Evolutionary conservation across 2,888 invertebrate species (phyloP), one percentile per base, ranked within the genome.

Genomic region (Muschampia staudingeri): DNA sequence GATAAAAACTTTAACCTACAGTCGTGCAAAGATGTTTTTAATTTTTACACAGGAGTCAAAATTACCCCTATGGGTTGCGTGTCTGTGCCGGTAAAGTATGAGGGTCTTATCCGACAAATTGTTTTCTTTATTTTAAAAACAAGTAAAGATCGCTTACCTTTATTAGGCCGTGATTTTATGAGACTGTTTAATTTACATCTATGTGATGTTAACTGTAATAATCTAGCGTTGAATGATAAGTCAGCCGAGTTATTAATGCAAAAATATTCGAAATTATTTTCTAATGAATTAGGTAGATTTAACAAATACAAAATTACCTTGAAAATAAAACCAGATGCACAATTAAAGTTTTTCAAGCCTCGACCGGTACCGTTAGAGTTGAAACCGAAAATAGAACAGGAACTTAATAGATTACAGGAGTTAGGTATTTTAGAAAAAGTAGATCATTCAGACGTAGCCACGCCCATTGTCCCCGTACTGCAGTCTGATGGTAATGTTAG

Each of bases 381-480:
- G n/a, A 82, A 78, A 72, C 34, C 69, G 1, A 86, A 86, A 73
- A 83, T 86, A 5, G 83, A 86, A 61, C n/a, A 78, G 2, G 82
- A 83, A 72, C 48, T 86, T 25, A n/a, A 85, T 1, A 67, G 82
- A 19, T 77, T 86, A 16, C 9, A 82, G n/a, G 72, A 78, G 6
- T 81, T 84, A 78, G 86, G 82, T 56, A 82, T 82, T 76, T 52
- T 84, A 40, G 86, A 84, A 44, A 79, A 76, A 61, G 37, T 84
- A 9, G 82, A 85, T 14, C 69, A 81, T 67, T 67, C 86, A 0
- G 83, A 83, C 9, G 30, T 82, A 14, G 83, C 84, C 1, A 83
- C 84, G 14, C 80, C 83, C n/a, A 81, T 85, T 16, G 85, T 83
- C 2, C 84, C 84, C 1, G 84, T 86, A 3, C 71, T 86, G 19